Evolutionary conservation across 2,888 invertebrate species (phyloP).

Genomic region (Lamproptera curius): DNA sequence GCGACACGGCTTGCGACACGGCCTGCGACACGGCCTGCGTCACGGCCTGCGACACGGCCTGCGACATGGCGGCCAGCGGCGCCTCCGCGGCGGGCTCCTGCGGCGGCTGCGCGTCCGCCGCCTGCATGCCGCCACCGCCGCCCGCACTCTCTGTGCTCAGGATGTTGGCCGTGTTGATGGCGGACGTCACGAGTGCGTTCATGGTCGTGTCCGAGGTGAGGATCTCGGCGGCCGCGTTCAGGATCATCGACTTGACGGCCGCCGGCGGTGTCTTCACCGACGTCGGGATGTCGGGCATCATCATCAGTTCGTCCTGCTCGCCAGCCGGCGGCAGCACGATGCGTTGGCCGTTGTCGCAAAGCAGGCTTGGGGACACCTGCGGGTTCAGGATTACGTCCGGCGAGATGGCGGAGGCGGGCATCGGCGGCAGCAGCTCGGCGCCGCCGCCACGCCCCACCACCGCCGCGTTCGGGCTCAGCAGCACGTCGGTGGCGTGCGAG

Average conservation of each 20-base stretch:
- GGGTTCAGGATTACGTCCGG: constrained; percentile 81
- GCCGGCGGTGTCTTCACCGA: constrained; percentile 77
- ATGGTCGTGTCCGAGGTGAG: constrained; percentile 80
- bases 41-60: constrained; percentile 72
- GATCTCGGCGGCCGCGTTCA: constrained; percentile 85
- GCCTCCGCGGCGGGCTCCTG: constrained; percentile 55
- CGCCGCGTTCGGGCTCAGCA: constrained; percentile 50
- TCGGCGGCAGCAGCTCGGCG: constrained; percentile 44
- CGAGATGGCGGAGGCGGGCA: constrained; percentile 56
- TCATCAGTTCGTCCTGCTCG: constrained; percentile 55
- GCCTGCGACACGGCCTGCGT: constrained; percentile 70
- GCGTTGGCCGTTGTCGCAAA: constrained; percentile 50
- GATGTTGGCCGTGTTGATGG: constrained; percentile 71
- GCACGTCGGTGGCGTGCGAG: constrained; percentile 58
- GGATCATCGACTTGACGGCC: constrained; percentile 85
- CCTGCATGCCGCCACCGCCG: constrained; percentile 34
- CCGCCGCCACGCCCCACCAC: constrained; percentile 51
- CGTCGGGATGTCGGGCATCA: constrained; percentile 59
- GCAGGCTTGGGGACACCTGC: constrained; percentile 79
- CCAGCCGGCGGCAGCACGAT: constrained; percentile 39
- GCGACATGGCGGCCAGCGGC: constrained; percentile 67
- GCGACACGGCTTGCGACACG: constrained; percentile 68
- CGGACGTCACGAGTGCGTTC: constrained; percentile 76
- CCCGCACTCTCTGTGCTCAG: constrained; percentile 54
- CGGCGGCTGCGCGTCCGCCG: constrained; percentile 43